These are phyloP conservation scores for Drosophila tripunctata DNA, from an alignment of 2,888 invertebrate species.

Conservation along the genomic window DNA sequence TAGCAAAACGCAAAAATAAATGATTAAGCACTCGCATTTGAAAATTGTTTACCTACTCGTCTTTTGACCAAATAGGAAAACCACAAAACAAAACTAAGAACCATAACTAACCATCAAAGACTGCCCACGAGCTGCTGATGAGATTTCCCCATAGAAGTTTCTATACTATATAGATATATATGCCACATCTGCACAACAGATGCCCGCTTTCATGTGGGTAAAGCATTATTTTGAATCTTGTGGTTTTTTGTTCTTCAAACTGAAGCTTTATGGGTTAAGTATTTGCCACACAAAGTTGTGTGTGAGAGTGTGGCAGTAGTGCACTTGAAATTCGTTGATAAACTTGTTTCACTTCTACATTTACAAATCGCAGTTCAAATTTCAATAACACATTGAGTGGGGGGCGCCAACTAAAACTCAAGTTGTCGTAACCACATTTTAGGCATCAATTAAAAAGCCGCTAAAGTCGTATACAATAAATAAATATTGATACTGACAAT, in stretches of 20 bases:
- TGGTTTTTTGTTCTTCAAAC: background rate
- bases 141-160: constrained; percentile 24
- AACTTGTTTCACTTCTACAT: constrained; percentile 57
- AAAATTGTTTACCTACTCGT: constrained; percentile 23
- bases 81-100: constrained; percentile 27
- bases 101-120: constrained; percentile 44
- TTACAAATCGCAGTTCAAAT: constrained; percentile 60
- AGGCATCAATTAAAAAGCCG: constrained; percentile 73
- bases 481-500: constrained; percentile 57
- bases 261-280: constrained; percentile 36
- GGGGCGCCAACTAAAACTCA: constrained; percentile 47
- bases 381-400: constrained; percentile 48
- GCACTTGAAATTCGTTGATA: constrained; percentile 38
- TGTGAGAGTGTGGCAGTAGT: constrained; percentile 7
- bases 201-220: constrained; percentile 44
- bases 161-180: too few species aligned
- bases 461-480: constrained; percentile 49
- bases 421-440: constrained; percentile 66
- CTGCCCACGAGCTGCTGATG: constrained; percentile 43
- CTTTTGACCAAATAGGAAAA: constrained; percentile 20
- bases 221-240: constrained; percentile 14
- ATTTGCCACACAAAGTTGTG: constrained; percentile 9
- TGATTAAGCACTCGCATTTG: constrained; percentile 55
- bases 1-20: constrained; percentile 51
- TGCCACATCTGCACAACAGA: constrained; percentile 56